Evolutionary conservation across 2,797 vertebrate genomes (phyloP), one percentile per base, ranked within the genome.

Genomic region (Alosa sapidissima): DNA sequence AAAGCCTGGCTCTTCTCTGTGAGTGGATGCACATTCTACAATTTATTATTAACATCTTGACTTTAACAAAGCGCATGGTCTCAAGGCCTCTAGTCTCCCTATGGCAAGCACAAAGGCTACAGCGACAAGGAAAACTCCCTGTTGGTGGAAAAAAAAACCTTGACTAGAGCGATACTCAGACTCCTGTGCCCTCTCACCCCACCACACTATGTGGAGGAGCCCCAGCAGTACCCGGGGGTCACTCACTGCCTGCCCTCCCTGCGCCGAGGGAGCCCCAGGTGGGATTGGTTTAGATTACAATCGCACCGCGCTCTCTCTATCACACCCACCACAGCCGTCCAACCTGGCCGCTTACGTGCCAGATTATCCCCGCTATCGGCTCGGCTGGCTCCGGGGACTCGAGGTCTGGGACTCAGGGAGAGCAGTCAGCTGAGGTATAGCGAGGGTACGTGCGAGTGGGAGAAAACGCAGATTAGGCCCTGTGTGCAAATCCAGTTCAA

Each of bases 231-330:
- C 2, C 16, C 33, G 33, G 72, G 72, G 72, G 72, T 78, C 72
- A 47, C 72, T 21, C 19, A 6, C 36, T 6, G 72, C 45, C 19
- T 41, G 16, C 72, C 16, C 8, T 78, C 16, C 19, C 72, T 21
- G 41, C 72, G 45, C 16, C 41, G 36, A 55, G 14, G 54, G 36
- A 19, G 8, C 14, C 72, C 47, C 14, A 78, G 72, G 72, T 78
- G 41, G 41, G 72, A 33, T 41, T 19, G 36, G 36, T 41, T 47
- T 78, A 78, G 55, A 81, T 83, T 87, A 85, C 81, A 58, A 58
- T 47, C n/a, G 2, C 55, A 45, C n/a, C n/a, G 81, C 82, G 36
- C 11, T 58, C 72, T 48, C 11, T 85, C 75, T 75, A 28, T 84
- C 60, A 19, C 24, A 16, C 51, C 7, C 49, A 24, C 33, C 36